Percentiles rank a stretch among this genome's conserved stretches.
These are phyloP conservation scores for Malaclemys terrapin DNA, from an alignment of 2,113 vertebrate genomes.

Conservation along the genomic window DNA sequence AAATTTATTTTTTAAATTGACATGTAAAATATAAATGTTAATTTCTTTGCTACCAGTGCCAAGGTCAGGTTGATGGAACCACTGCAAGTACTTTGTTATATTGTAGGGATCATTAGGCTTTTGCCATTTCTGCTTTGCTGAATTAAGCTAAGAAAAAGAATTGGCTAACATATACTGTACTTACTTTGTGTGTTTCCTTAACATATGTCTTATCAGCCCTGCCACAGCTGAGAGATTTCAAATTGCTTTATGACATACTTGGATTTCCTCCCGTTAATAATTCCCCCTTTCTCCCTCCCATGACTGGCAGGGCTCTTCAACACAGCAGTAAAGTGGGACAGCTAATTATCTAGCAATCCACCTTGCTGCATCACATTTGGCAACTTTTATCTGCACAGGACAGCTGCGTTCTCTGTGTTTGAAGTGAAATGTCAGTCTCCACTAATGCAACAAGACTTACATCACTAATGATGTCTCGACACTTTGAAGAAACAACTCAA, in stretches of 20 bases:
- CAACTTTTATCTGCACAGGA: constrained; percentile 83
- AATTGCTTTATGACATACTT: neutral
- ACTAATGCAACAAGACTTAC: constrained; percentile 76
- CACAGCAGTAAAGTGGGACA: constrained; percentile 65
- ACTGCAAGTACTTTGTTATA: neutral
- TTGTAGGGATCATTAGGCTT: neutral
- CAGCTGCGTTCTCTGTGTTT: constrained; percentile 79
- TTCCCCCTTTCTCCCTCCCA: constrained; percentile 35
- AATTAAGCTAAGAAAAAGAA: constrained; percentile 3
- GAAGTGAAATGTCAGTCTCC: constrained; percentile 80
- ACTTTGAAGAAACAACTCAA: constrained; percentile 88
- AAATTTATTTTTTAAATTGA: neutral
- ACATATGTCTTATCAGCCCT: constrained; percentile 68
- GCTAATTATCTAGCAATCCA: constrained; percentile 83
- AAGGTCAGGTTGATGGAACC: neutral
- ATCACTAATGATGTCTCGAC: constrained; percentile 74
- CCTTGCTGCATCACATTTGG: constrained; percentile 75
- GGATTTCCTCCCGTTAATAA: constrained; percentile 73
- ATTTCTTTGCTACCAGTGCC: neutral
- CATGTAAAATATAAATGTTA: neutral
- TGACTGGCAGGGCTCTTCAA: constrained; percentile 54
- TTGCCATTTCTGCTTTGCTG: neutral
- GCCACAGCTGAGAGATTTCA: constrained; percentile 69
- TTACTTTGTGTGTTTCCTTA: constrained; percentile 4
- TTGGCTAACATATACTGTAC: neutral